phyloP scores from a whole-genome alignment of 1,140 invertebrate species.

The Drosophila pseudoobscura region DNA sequence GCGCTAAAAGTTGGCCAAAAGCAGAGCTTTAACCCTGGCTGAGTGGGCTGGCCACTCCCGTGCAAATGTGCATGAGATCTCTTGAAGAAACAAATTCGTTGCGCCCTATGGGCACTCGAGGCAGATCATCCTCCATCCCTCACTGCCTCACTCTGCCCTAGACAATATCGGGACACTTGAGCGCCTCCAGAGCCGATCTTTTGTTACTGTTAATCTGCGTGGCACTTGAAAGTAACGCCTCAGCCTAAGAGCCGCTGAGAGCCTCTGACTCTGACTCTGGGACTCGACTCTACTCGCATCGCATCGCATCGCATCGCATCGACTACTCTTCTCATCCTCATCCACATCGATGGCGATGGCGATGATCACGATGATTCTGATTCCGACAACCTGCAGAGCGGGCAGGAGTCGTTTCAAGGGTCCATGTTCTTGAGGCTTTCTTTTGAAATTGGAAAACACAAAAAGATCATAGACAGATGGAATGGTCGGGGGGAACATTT shows the following conservation, averaged over 20 bases:
- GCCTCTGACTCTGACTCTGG: conserved; percentile 7
- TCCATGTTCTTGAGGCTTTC: conserved; percentile 54
- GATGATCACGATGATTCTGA: conserved; percentile 45
- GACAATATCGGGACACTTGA: conserved; percentile 55
- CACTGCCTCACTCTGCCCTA: neutral
- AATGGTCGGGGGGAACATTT: conserved; percentile 54
- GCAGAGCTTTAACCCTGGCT: neutral
- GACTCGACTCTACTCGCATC: no score
- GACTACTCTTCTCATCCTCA: conserved; percentile 48
- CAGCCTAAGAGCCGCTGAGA: conserved; percentile 11
- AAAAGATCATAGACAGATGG: conserved; percentile 47
- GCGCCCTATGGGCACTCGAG: conserved; percentile 27
- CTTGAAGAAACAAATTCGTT: conserved; percentile 33
- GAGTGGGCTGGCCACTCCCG: neutral
- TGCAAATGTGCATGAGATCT: conserved; percentile 27
- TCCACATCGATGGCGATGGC: conserved; percentile 65
- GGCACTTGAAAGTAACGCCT: conserved; percentile 55
- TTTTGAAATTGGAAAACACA: conserved; percentile 54
- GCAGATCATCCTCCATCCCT: neutral
- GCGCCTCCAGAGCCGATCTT: conserved; percentile 56
- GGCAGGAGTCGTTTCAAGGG: conserved; percentile 41
- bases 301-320: neutral
- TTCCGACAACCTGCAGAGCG: conserved; percentile 61
- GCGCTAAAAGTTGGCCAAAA: conserved; percentile 49
- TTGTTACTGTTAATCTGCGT: conserved; percentile 63